These are phyloP conservation scores for Lepus americanus DNA, from an alignment of 2,113 vertebrate genomes.

Conservation along the genomic window DNA sequence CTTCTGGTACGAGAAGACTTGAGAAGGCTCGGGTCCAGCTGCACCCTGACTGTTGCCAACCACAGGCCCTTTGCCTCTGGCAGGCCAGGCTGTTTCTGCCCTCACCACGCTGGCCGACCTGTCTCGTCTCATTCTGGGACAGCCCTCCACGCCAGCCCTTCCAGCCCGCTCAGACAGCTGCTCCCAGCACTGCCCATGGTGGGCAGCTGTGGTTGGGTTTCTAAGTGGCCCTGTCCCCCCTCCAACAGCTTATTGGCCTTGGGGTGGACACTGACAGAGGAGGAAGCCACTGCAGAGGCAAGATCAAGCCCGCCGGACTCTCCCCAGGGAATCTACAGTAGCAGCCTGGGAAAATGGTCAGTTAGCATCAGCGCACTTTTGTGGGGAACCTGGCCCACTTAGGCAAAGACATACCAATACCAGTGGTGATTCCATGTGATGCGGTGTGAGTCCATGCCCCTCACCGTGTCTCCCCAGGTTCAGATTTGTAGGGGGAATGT, in stretches of 20 bases:
- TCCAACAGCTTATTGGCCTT: background rate
- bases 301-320: background rate
- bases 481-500: background rate
- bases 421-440: background rate
- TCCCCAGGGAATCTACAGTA: background rate
- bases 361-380: background rate
- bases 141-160: background rate
- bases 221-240: background rate
- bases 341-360: background rate
- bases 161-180: background rate
- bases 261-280: background rate
- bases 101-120: accelerated
- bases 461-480: background rate
- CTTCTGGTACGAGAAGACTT: background rate
- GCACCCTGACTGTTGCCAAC: background rate
- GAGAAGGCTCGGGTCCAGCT: background rate
- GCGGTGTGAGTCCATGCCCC: accelerated
- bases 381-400: background rate
- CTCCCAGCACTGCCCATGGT: background rate
- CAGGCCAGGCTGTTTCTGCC: background rate
- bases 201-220: background rate
- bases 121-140: background rate
- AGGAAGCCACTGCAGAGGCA: background rate
- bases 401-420: background rate
- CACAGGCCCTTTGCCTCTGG: background rate